These are phyloP conservation scores for Neosilurus hyrtlii DNA, from an alignment of 2,797 vertebrate genomes.

Conservation along the genomic window DNA sequence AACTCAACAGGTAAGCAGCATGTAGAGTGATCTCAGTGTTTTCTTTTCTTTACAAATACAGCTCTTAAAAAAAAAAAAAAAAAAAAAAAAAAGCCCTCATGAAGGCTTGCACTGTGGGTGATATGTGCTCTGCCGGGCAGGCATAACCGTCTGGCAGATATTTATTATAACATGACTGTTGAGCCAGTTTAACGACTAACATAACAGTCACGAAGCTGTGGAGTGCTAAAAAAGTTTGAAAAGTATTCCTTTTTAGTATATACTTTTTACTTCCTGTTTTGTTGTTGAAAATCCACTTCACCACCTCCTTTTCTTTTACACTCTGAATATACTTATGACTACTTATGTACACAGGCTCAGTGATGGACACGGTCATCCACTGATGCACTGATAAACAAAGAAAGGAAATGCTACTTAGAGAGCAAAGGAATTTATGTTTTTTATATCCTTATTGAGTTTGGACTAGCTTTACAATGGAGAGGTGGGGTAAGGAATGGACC, in stretches of 20 bases:
- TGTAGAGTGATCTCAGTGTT: background rate
- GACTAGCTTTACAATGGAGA: background rate
- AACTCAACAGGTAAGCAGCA: conserved; percentile 25
- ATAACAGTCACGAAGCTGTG: background rate
- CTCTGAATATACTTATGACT: background rate
- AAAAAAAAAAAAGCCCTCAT: background rate
- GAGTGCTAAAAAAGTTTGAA: background rate
- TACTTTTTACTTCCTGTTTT: background rate
- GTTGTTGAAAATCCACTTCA: background rate
- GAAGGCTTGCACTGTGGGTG: background rate
- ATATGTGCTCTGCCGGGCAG: background rate
- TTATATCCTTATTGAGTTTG: background rate
- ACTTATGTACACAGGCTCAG: background rate
- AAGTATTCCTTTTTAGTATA: background rate
- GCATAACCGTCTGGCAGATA: background rate
- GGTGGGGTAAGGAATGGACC: background rate
- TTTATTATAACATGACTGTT: conserved; percentile 5
- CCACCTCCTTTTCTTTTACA: background rate
- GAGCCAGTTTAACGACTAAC: background rate
- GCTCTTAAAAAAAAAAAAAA: background rate
- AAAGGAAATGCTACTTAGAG: background rate
- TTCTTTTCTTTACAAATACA: background rate
- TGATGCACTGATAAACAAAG: background rate
- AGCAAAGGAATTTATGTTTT: background rate
- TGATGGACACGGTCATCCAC: background rate